Base-by-base conservation (phyloP, 1,140 invertebrate genomes). In the Rhyacophila brunnea region DNA sequence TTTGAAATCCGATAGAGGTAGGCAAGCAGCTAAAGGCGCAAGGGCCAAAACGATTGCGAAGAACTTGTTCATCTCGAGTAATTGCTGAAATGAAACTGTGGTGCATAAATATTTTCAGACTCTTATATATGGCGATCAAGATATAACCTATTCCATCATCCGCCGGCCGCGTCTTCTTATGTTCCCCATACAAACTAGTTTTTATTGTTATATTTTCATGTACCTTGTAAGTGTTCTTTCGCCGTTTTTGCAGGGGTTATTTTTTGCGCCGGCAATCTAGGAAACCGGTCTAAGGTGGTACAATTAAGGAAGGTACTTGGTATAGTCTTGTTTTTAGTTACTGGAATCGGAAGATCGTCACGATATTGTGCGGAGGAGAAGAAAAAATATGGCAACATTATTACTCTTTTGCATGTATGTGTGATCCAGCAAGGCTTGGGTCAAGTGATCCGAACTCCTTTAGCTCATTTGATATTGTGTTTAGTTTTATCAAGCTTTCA, bases 131-230 rank as follows among this genome's bases (percentile, higher is more conserved):
- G 20, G 17, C 19, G 13, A 19, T 51, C 56, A 14, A 13, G 23
- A 32, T 35, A 11, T 18, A 15, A 43, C 17, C 38, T 47, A 51
- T 10, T 23, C 9, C 20, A 15, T 49, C 58, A 14, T 56, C 36
- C 43, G 34, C 38, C 45, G 10, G 11, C n/a, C 13, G 9, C 7
- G 34, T 23, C 35, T 42, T 48, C 17, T 28, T 46, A 45, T 50
- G 20, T 52, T 44, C 48, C 46, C 38, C 59, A 34, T 40, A 48
- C 15, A 58, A 62, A 62, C 60, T 17, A 56, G 55, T 62, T 62
- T 62, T 62, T 62, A 51, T 62, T 62, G 45, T 43, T 45, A 32
- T 56, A 32, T 53, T 58, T 57, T 62, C 55, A 44, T 28, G 11
- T 7, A 48, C 42, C 11, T 23, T 35, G 50, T 43, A 47, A 46